Conservation (phyloP, 2,797 vertebrate genomes). For the Microctenopoma stevenorrisi region DNA sequence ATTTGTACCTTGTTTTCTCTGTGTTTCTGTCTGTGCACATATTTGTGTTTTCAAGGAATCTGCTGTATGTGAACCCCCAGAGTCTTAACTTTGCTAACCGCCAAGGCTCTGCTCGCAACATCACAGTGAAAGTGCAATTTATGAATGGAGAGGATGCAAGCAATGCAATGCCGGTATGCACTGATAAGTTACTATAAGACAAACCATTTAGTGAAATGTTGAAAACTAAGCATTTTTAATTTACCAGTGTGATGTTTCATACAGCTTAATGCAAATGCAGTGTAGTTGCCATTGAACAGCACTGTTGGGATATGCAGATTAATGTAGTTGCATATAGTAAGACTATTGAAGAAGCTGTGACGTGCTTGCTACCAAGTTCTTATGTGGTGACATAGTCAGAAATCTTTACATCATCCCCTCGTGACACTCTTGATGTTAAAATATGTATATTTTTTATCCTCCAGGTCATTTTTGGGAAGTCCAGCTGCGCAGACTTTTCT, state of each 20-base stretch:
- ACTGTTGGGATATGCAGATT: no score
- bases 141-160: slow-evolving; percentile 97
- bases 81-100: slow-evolving; percentile 99
- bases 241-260: background rate
- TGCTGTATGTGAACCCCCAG: slow-evolving; percentile 96
- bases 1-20: slow-evolving; percentile 5
- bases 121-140: slow-evolving; percentile 99
- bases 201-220: background rate
- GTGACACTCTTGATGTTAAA: background rate
- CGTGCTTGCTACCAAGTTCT: background rate
- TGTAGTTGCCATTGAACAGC: no score
- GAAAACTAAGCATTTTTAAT: background rate
- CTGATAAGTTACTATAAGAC: background rate
- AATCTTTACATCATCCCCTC: background rate
- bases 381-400: background rate
- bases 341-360: background rate
- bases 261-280: no score
- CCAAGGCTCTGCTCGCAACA: slow-evolving; percentile 97
- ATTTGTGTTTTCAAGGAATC: slow-evolving; percentile 84
- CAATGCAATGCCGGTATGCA: slow-evolving; percentile 95
- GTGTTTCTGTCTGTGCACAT: slow-evolving; percentile 1
- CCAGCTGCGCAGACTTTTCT: slow-evolving; percentile 96
- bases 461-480: slow-evolving; percentile 99
- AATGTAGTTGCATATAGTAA: no score
- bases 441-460: slow-evolving; percentile 36